Evolutionary conservation across 2,888 invertebrate genomes (phyloP).

Genomic region (Calameuta idolon): DNA sequence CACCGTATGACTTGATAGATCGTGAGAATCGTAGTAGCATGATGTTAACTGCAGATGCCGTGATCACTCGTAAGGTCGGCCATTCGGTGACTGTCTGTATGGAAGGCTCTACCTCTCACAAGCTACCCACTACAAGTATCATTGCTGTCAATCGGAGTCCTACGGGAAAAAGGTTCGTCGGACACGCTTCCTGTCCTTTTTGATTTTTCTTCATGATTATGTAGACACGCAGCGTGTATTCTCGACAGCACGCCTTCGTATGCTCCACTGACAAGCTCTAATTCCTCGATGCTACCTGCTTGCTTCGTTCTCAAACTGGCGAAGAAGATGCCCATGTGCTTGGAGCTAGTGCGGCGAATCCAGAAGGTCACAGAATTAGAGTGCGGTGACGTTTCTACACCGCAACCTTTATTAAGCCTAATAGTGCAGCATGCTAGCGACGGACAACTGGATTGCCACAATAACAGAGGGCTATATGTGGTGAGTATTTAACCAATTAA

Average conservation of each 20-base stretch:
- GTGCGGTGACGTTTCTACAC: constrained; percentile 70
- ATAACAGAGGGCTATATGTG: constrained; percentile 86
- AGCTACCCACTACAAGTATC: constrained; percentile 80
- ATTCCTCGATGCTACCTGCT: constrained; percentile 91
- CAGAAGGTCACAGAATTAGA: constrained; percentile 73
- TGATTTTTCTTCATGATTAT: constrained; percentile 6
- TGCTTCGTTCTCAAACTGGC: constrained; percentile 87
- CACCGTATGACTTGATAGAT: constrained; percentile 91
- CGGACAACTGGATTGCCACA: constrained; percentile 78
- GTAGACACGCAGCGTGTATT: not conserved
- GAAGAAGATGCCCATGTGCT: constrained; percentile 88
- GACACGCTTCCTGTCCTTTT: constrained; percentile 23
- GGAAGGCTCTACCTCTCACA: constrained; percentile 88
- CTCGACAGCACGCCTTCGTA: constrained; percentile 79
- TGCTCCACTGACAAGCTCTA: constrained; percentile 82
- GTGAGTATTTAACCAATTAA: constrained; percentile 69
- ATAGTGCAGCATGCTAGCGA: constrained; percentile 84
- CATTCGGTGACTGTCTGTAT: constrained; percentile 90
- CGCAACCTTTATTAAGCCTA: constrained; percentile 79
- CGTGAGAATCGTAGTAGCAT: constrained; percentile 79
- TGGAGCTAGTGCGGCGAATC: constrained; percentile 78
- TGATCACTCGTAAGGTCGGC: constrained; percentile 79
- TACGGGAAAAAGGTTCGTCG: constrained; percentile 78
- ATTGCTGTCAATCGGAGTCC: constrained; percentile 77
- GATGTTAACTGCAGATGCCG: constrained; percentile 81